Base-by-base conservation (phyloP, 2,797 vertebrate species). In the Schizopygopsis malacanthus region DNA sequence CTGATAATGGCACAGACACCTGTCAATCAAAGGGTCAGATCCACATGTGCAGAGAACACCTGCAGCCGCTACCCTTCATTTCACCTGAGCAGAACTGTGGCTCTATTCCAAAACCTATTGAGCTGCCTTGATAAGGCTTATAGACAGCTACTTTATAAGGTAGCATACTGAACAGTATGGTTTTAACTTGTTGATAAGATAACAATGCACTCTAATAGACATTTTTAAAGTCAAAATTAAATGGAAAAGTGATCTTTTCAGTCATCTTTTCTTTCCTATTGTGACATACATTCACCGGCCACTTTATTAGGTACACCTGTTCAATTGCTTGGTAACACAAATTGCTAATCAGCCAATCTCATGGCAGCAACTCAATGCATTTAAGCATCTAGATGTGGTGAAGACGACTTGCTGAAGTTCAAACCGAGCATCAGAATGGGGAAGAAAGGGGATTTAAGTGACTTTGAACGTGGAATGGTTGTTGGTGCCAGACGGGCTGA, bases 21-120 rank as follows among this genome's bases (percentile, higher is more conserved):
- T 73, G 39, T 61, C 25, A 79, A 65, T 79, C 59, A 79, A 63
- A 79, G 10, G 10, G 45, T 65, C 16, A 47, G 59, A 33, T 47
- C 56, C 59, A 79, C 78, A 65, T 65, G 59, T 65, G n/a, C 9
- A 25, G 78, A 79, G 78, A 63, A 65, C 78, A 79, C 59, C 75
- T 78, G 33, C 52, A n/a, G 37, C 75, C 20, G 13, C 52, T 78
- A 15, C 20, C n/a, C 59, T 79, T 79, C 56, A 79, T 9, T 63
- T 79, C 41, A 79, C 41, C 78, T 65, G 59, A 33, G 10, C 59
- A 65, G 15, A 65, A 33, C 59, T 33, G n/a, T 47, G 41, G 78
- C 78, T 79, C n/a, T 20, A 9, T 13, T 45, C 77, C n/a, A 63
- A 79, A 45, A 28, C 39, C 5, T 28, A 28, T 13, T 45, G 13